Evolutionary conservation across 2,888 invertebrate genomes (phyloP), one percentile per base, ranked within the genome.

Genomic region (Pseudeuparius sepicola): DNA sequence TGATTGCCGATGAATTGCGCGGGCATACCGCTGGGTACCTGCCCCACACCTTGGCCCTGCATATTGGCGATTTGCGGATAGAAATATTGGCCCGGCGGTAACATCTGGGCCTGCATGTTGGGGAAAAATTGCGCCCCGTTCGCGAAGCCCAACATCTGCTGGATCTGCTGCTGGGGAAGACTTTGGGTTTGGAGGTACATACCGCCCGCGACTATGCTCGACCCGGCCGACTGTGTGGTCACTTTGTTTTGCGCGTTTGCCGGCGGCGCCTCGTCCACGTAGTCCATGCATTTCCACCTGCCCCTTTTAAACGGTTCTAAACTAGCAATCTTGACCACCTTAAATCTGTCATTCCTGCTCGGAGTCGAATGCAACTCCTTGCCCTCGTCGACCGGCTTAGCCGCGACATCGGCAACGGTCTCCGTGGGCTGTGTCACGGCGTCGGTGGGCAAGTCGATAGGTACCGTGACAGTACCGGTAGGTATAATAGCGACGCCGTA

Each of bases 221-320:
- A 49, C 36, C 53, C 48, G 30, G 50, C 36, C 49, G 60, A 56
- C 55, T 56, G 57, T 2, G 45, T 41, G 2, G 55, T 48, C 14
- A 47, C 39, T 44, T 54, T 48, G 15, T 43, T 36, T 14, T 44
- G 42, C 1, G 50, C 40, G 14, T 50, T 49, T 2, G 50, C 49
- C 2, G 60, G 55, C 3, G 61, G 61, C 12, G 73, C 71, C 44
- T 78, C 75, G 59, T 82, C 80, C 42, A 78, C 66, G 57, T 77
- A 83, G 60, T 83, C 82, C 73, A 78, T 75, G 56, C 82, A 82
- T 51, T 74, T 72, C 83, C 83, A 83, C 46, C 82, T 64, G 24
- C 82, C 83, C 31, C 81, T 64, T 51, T 76, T 74, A 53, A 80
- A 81, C 2, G 82, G 81, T 55, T 81, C 79, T 16, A 78, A 73